Base-by-base conservation (phyloP, 1,140 invertebrate genomes). In the Euura saliciscinereae region DNA sequence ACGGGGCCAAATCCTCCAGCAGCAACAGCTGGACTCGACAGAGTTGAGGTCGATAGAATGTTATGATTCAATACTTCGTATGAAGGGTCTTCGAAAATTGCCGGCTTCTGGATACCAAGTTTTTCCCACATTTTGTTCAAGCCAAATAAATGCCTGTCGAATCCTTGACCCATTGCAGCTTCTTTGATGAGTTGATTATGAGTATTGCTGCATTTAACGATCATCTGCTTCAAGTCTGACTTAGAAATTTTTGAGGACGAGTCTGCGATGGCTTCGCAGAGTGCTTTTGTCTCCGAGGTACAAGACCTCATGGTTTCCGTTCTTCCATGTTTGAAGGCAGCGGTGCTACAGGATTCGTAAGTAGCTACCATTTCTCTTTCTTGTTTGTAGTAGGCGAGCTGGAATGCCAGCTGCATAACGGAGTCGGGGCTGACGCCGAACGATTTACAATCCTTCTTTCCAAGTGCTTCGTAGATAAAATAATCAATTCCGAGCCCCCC, bases 311-410 rank as follows among this genome's bases (percentile, higher is more conserved):
- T 92, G 1, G 97, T 97, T 88, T 99, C 98, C 0, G 98, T 99
- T 73, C 98, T 89, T 0, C 98, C 98, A 86, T 99, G 96, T 81
- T 94, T 95, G 81, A 99, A 99, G 2, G 97, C 98, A 2, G 98
- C 93, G 1, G 98, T 99, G 80, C 96, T 98, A 83, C 97, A 99
- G 0, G 97, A 98, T 87, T 99, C 98, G 83, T 99, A 99, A 3
- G 95, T 97, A 2, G 95, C 92, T 1, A 94, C 94, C 78, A 92
- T 93, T 78, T 91, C 91, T 2, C 91, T 89, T 70, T 92, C 90
- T 64, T 94, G 87, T 77, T 93, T 92, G 81, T 96, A 94, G 81
- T 95, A 94, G 8, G 95, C 97, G 80, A 98, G 93, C 89, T 99
- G 98, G 84, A 99, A 97, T 13, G 93, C 93, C 4, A 99, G 86